Evolutionary conservation across 2,113 vertebrate genomes (phyloP).

Genomic region (Forbesichthys agassizii): DNA sequence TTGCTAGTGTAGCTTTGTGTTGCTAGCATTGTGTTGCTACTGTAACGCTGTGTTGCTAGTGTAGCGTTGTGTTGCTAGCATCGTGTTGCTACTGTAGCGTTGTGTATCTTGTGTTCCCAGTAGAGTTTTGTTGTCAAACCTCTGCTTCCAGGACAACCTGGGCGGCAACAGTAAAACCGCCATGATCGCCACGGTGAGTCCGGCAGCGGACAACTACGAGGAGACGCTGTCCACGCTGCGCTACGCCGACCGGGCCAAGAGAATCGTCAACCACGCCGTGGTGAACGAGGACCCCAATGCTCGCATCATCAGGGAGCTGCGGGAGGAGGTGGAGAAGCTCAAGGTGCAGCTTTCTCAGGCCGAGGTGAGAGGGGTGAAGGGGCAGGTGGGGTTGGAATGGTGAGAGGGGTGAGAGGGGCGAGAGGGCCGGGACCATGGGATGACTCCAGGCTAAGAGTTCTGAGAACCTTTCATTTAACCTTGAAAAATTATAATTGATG

Average conservation of each 20-base stretch:
- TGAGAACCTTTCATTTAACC: too few species aligned
- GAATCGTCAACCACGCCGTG: slow-evolving; percentile 95
- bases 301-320: slow-evolving; percentile 92
- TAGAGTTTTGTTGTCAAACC: too few species aligned
- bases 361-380: slow-evolving; percentile 76
- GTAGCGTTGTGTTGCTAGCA: too few species aligned
- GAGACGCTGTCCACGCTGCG: slow-evolving; percentile 95
- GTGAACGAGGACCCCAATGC: slow-evolving; percentile 98
- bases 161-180: slow-evolving; percentile 98
- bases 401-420: background rate
- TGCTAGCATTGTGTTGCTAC: too few species aligned
- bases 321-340: slow-evolving; percentile 96
- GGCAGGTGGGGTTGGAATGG: too few species aligned
- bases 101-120: too few species aligned
- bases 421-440: too few species aligned
- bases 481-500: too few species aligned
- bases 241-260: slow-evolving; percentile 95
- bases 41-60: too few species aligned
- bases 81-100: too few species aligned
- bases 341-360: slow-evolving; percentile 93
- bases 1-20: too few species aligned
- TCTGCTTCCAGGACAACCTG: slow-evolving; percentile 87
- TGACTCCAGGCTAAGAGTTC: too few species aligned
- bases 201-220: slow-evolving; percentile 96
- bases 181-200: slow-evolving; percentile 98